Evolutionary conservation across 2,888 invertebrate species (phyloP).

Genomic region (Brachyopa scutellaris): DNA sequence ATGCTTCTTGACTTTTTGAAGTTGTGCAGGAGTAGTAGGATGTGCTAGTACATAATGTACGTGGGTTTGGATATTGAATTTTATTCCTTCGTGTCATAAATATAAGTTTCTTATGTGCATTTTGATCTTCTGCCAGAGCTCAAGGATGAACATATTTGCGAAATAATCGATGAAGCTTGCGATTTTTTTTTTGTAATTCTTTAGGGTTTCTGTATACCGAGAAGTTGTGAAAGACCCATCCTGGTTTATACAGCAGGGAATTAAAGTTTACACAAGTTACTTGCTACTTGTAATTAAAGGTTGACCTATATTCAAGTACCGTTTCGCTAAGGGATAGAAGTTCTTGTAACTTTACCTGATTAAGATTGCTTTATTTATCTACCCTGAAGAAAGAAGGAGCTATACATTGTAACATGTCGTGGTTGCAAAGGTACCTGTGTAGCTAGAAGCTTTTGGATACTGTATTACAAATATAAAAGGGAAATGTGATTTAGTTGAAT

Average conservation of each 20-base stretch:
- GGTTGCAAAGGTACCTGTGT: background rate
- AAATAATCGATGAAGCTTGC: slow-evolving; percentile 26
- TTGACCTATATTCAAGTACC: slow-evolving; percentile 22
- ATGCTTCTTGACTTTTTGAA: slow-evolving; percentile 72
- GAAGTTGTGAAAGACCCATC: slow-evolving; percentile 3
- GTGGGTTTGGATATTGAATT: slow-evolving; percentile 47
- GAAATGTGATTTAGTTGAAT: too few species aligned
- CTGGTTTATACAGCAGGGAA: background rate
- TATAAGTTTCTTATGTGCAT: slow-evolving; percentile 28
- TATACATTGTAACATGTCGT: background rate
- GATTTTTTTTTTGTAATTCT: background rate
- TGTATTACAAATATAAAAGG: too few species aligned
- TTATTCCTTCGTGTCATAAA: slow-evolving; percentile 26
- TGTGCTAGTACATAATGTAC: slow-evolving; percentile 23
- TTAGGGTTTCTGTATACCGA: background rate
- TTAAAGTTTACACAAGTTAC: too few species aligned
- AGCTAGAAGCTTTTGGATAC: too few species aligned
- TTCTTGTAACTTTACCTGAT: background rate
- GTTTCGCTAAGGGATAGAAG: background rate
- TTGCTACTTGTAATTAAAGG: background rate
- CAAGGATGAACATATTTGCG: slow-evolving; percentile 41
- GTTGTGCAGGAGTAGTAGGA: slow-evolving; percentile 18
- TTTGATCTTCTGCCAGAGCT: slow-evolving; percentile 49
- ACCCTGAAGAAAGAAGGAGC: background rate
- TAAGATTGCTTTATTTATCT: slow-evolving; percentile 1